Evolutionary conservation across 2,113 vertebrate genomes (phyloP).

Genomic region (Gnathonemus echidnorhynchus): DNA sequence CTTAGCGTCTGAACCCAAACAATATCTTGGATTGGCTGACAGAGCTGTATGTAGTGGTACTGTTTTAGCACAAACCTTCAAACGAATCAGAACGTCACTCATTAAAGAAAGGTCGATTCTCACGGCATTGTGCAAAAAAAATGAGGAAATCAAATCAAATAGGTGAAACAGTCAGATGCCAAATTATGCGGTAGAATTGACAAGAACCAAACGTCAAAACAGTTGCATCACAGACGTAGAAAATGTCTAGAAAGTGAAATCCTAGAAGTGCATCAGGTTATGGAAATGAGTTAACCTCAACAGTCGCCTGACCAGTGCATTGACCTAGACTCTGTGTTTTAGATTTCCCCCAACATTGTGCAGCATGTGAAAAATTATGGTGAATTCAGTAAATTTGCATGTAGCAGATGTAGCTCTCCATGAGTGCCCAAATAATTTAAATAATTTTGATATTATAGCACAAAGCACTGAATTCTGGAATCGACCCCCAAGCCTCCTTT

Average conservation of each 20-base stretch:
- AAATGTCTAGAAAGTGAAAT: neutral
- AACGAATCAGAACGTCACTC: conserved; percentile 64
- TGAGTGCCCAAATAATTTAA: neutral
- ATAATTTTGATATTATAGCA: neutral
- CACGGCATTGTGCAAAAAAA: conserved; percentile 17
- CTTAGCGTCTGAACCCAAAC: conserved; percentile 74
- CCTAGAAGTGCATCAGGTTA: neutral
- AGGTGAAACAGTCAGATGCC: conserved; percentile 6
- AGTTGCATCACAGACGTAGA: neutral
- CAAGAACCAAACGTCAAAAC: conserved; percentile 5
- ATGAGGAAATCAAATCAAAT: neutral
- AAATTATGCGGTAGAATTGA: conserved; percentile 4
- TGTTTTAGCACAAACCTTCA: conserved; percentile 73
- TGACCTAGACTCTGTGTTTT: neutral
- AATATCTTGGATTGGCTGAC: conserved; percentile 71
- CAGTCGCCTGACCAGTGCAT: neutral
- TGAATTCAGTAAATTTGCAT: neutral
- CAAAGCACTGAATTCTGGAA: conserved; percentile 45
- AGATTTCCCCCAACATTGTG: neutral
- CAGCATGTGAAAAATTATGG: neutral
- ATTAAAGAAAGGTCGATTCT: conserved; percentile 51
- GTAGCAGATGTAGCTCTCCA: neutral
- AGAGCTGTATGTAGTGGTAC: conserved; percentile 74
- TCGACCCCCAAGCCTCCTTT: conserved; percentile 42
- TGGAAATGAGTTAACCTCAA: neutral